A percentile compares a stretch with the other conserved stretches of the same genome.
Evolutionary conservation across 2,888 invertebrate genomes (phyloP).

Genomic region (Lycaena phlaeas): DNA sequence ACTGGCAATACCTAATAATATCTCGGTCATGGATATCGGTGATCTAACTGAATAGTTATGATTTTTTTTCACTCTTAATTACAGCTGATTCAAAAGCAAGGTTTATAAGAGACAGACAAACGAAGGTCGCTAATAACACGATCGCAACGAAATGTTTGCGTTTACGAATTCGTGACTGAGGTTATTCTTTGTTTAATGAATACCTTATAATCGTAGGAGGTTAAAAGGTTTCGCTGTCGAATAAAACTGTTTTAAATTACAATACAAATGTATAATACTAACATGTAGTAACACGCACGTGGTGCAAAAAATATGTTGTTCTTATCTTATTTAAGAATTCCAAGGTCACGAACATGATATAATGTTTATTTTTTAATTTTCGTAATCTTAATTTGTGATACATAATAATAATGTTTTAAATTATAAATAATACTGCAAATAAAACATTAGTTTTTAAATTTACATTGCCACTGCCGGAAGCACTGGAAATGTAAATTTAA

Average conservation of each 20-base stretch:
- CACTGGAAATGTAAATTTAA: no score
- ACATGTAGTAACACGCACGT: not conserved
- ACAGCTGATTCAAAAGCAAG: conserved; percentile 5
- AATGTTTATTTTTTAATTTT: no score
- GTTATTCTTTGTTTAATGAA: conserved; percentile 23
- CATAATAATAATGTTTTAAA: no score
- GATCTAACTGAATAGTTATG: not conserved
- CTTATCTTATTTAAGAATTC: no score
- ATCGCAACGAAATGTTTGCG: conserved; percentile 22
- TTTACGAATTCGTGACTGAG: conserved; percentile 31
- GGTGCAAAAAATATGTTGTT: no score
- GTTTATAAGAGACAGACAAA: conserved; percentile 23
- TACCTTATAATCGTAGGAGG: conserved; percentile 14
- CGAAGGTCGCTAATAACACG: conserved; percentile 36
- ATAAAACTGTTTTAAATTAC: not conserved
- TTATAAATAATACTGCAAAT: no score
- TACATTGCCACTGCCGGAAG: no score
- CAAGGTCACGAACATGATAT: no score
- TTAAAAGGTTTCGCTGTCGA: conserved; percentile 1
- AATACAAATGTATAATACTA: not conserved
- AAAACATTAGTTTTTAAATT: no score
- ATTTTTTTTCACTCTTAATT: conserved; percentile 4
- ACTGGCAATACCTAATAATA: conserved; percentile 4
- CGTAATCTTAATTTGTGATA: no score
- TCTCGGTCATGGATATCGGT: conserved; percentile 5